A percentile compares a stretch with the other conserved stretches of the same genome.
These are phyloP conservation scores for Halcyon senegalensis DNA, from an alignment of 2,113 vertebrate genomes.

Conservation along the genomic window DNA sequence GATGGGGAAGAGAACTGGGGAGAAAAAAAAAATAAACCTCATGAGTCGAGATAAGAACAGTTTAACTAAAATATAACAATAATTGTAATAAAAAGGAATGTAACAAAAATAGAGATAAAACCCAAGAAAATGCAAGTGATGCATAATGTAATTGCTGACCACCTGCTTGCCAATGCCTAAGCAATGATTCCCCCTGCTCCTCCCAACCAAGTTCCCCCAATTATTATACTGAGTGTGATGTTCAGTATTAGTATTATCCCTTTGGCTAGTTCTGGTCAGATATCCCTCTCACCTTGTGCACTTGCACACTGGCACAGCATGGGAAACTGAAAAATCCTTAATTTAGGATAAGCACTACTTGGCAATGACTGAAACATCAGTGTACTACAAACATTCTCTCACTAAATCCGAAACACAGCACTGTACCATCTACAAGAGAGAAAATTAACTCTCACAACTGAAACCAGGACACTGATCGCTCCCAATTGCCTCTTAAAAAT, in stretches of 20 bases:
- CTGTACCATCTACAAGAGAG: not conserved
- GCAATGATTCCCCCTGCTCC: no score
- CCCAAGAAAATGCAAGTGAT: not conserved
- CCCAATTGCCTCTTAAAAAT: not conserved
- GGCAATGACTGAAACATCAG: not conserved
- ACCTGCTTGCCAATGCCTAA: no score
- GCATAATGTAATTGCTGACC: not conserved
- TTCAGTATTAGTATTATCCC: not conserved
- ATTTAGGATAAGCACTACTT: not conserved
- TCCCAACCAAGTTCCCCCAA: not conserved
- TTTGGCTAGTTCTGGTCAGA: not conserved
- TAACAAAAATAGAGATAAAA: not conserved
- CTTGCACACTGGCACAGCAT: not conserved
- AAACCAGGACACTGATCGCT: not conserved
- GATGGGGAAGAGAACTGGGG: not conserved
- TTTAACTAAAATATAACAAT: not conserved
- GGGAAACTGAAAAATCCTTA: not conserved
- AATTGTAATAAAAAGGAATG: not conserved
- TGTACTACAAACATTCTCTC: not conserved
- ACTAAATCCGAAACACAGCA: not conserved
- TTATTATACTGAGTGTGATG: not conserved
- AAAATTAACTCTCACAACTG: not conserved
- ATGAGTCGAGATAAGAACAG: not conserved
- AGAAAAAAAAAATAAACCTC: not conserved
- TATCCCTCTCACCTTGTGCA: not conserved